These are phyloP conservation scores for Pentalonia nigronervosa DNA, from an alignment of 1,140 invertebrate genomes.

Conservation along the genomic window DNA sequence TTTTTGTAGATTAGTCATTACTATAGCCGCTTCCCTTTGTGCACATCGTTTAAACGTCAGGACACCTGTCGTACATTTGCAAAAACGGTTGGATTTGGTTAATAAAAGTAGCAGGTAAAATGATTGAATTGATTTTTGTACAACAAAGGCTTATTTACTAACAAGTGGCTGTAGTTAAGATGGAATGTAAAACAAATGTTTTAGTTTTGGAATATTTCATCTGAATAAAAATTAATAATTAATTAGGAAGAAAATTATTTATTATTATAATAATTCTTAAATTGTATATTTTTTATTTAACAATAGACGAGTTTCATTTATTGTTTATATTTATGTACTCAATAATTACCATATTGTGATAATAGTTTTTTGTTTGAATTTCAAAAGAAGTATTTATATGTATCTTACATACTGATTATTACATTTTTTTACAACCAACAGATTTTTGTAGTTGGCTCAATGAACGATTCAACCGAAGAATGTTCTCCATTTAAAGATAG, in stretches of 20 bases:
- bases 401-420: neutral
- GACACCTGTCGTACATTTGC: neutral
- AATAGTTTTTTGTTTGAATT: neutral
- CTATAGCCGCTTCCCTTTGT: neutral
- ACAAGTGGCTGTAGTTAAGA: neutral
- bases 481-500: conserved; percentile 57
- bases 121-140: neutral
- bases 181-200: neutral
- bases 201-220: neutral
- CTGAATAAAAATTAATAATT: neutral
- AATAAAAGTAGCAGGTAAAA: conserved; percentile 37
- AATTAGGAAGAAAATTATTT: neutral
- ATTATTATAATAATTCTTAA: neutral
- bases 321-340: neutral
- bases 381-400: neutral
- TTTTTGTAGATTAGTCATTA: conserved; percentile 41
- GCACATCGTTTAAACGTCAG: neutral
- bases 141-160: conserved; percentile 23
- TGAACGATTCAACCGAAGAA: conserved; percentile 54
- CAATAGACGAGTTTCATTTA: neutral
- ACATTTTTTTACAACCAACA: neutral
- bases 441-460: conserved; percentile 26
- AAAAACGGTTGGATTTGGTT: neutral
- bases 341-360: conserved; percentile 9
- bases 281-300: neutral